Evolutionary conservation across 2,797 vertebrate genomes (phyloP).

Genomic region (Danio albolineatus): DNA sequence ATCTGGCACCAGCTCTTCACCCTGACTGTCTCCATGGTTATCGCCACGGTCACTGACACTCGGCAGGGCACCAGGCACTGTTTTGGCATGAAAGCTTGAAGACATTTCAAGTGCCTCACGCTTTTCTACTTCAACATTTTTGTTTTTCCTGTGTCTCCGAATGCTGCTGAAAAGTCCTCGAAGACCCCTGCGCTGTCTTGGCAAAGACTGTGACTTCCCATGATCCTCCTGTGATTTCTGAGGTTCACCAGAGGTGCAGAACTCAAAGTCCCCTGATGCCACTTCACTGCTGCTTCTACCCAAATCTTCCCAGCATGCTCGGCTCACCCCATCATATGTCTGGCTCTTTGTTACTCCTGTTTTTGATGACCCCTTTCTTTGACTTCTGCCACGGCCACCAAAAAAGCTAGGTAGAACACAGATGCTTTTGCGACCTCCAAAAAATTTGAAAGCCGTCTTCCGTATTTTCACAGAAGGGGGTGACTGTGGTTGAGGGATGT

Average conservation of each 20-base stretch:
- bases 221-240: slow-evolving; percentile 55
- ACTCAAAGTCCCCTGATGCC: slow-evolving; percentile 73
- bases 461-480: slow-evolving; percentile 84
- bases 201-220: slow-evolving; percentile 82
- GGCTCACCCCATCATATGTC: slow-evolving; percentile 89
- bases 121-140: slow-evolving; percentile 79
- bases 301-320: slow-evolving; percentile 74
- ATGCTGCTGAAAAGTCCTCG: slow-evolving; percentile 93
- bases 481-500: slow-evolving; percentile 68
- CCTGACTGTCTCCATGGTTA: slow-evolving; percentile 71
- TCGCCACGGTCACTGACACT: slow-evolving; percentile 49
- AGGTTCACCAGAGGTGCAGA: slow-evolving; percentile 64
- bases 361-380: slow-evolving; percentile 81
- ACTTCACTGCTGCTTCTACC: slow-evolving; percentile 63
- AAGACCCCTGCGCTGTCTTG: slow-evolving; percentile 87
- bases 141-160: slow-evolving; percentile 88
- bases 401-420: slow-evolving; percentile 95
- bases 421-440: slow-evolving; percentile 91
- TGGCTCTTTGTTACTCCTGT: slow-evolving; percentile 90
- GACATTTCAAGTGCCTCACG: slow-evolving; percentile 76
- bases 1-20: slow-evolving; percentile 69
- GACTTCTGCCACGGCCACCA: slow-evolving; percentile 86
- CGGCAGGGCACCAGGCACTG: slow-evolving; percentile 70
- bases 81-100: slow-evolving; percentile 62
- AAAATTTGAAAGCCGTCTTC: slow-evolving; percentile 92